Base-by-base conservation (phyloP, 1,140 invertebrate species). In the Oryzaephilus surinamensis region DNA sequence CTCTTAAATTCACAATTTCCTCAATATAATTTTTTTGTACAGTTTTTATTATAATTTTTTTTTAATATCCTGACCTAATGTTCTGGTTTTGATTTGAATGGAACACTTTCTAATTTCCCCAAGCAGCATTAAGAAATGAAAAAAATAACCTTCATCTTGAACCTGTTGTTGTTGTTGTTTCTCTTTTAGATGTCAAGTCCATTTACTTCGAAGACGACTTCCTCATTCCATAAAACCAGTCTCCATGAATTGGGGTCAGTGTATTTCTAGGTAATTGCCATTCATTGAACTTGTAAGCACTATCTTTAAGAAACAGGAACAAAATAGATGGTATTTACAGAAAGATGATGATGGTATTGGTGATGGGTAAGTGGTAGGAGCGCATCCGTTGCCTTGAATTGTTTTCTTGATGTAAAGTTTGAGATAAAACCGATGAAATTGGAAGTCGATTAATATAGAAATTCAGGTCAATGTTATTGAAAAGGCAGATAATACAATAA, bases 201-300 rank as follows among this genome's bases (percentile, higher is more conserved):
- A 31, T 34, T 36, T 33, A 29, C 21, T 31, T 26, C 12, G 13
- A 27, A 35, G 29, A n/a, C n/a, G n/a, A n/a, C n/a, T 46, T 50
- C 48, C 45, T 50, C 52, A 51, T 51, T 45, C 52, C 45, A 45
- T 30, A 47, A 46, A 57, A 57, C 55, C 55, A 57, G 55, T 54
- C 53, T n/a, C 49, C 23, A 30, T 27, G 43, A 33, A 60, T 44
- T 47, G 44, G 41, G 57, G 58, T 52, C 57, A 58, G 48, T 58
- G 50, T 58, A 55, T 57, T 51, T 54, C 46, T 56, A 47, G 56
- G 58, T 58, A 46, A 58, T 52, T 46, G 39, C 31, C 44, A 54
- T 51, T 50, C 46, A 45, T 43, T 53, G 57, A 58, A 56, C 56
- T 55, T 58, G 47, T 26, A 32, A 29, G 37, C 32, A 43, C 44